Percentiles rank a stretch among this genome's conserved stretches.
Evolutionary conservation across 2,797 vertebrate species (phyloP).

Genomic region (Phataginus tricuspis): DNA sequence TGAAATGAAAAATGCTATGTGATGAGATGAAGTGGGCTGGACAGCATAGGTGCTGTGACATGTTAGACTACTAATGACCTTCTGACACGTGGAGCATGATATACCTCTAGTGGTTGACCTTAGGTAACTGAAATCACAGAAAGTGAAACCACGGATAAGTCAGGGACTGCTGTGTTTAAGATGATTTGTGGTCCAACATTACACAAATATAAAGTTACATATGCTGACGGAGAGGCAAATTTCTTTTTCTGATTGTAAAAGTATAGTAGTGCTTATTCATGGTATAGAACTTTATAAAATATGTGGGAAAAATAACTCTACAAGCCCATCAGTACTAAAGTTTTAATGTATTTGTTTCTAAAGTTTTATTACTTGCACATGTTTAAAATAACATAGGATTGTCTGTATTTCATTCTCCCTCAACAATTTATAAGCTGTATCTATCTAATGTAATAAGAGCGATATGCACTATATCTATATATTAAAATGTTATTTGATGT

Average conservation of each 20-base stretch:
- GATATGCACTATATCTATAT: neutral
- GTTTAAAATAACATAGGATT: slow-evolving; percentile 28
- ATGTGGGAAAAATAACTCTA: neutral
- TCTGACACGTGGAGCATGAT: neutral
- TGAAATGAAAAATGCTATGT: neutral
- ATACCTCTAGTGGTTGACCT: neutral
- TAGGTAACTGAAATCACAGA: neutral
- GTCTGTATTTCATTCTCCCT: neutral
- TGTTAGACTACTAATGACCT: neutral
- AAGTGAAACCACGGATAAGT: neutral
- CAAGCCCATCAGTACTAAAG: neutral
- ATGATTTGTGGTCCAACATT: neutral
- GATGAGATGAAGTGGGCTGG: neutral
- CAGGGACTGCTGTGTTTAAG: neutral
- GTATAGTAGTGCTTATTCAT: neutral
- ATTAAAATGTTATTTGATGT: neutral
- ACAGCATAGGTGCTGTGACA: neutral
- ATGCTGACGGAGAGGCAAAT: neutral
- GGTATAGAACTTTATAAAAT: neutral
- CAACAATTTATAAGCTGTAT: neutral
- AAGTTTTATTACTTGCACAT: neutral
- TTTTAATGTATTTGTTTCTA: neutral
- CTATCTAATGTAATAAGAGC: neutral
- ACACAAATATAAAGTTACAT: neutral
- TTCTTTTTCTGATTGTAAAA: slow-evolving; percentile 1